phyloP scores from a whole-genome alignment of 2,888 invertebrate species.

The Cosmia trapezina region DNA sequence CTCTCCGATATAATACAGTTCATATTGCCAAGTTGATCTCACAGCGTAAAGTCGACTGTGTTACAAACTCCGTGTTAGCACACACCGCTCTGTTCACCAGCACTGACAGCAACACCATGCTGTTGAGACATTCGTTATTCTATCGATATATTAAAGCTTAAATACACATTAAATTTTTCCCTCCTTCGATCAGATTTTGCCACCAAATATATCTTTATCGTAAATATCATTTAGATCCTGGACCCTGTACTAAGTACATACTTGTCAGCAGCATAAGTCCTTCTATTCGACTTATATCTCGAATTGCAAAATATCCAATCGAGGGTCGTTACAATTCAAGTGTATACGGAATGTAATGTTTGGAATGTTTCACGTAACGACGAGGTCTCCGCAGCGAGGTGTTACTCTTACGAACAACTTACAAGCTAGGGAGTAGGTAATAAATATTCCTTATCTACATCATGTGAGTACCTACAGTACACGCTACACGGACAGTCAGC shows the following conservation, averaged over 20 bases:
- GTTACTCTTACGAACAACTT: slow-evolving; percentile 24
- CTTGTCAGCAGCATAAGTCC: neutral
- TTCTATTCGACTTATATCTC: neutral
- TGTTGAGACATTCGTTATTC: slow-evolving; percentile 31
- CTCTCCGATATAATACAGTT: slow-evolving; percentile 3
- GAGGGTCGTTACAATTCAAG: neutral
- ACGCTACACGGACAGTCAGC: slow-evolving; percentile 27
- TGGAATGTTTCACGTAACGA: slow-evolving; percentile 20
- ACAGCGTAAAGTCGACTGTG: slow-evolving; percentile 3
- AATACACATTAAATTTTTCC: neutral
- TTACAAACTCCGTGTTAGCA: neutral
- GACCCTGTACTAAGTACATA: neutral
- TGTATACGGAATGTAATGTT: slow-evolving; percentile 26
- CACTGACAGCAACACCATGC: neutral
- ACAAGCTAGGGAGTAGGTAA: slow-evolving; percentile 6
- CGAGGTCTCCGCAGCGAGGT: slow-evolving; percentile 22
- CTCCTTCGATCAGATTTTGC: neutral
- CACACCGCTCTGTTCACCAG: slow-evolving; percentile 15
- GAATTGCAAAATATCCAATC: neutral
- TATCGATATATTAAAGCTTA: slow-evolving; percentile 15
- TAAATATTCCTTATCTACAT: slow-evolving; percentile 48
- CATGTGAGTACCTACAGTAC: slow-evolving; percentile 43
- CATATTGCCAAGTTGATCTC: neutral
- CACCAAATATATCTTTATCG: neutral
- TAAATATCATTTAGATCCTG: neutral